Evolutionary conservation across 2,113 vertebrate genomes (phyloP).

Genomic region (human): GRCh38 chr2:102009501-102010000

Average conservation of each 20-base stretch:
- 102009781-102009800: constrained; percentile 87
- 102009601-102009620: constrained; percentile 79
- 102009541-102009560: constrained; percentile 57
- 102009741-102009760: constrained; percentile 78
- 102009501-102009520: background rate
- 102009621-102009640: constrained; percentile 89
- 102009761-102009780: constrained; percentile 86
- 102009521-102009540: background rate
- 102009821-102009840: constrained; percentile 81
- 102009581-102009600: constrained; percentile 74
- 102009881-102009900: background rate
- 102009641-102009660: constrained; percentile 81
- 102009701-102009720: constrained; percentile 77
- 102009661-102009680: constrained; percentile 54
- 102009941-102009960: background rate
- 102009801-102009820: constrained; percentile 90
- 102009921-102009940: no score
- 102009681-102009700: constrained; percentile 77
- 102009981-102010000: background rate
- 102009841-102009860: rapidly evolving
- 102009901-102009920: background rate
- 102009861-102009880: background rate
- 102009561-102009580: constrained; percentile 74
- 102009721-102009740: constrained; percentile 53
- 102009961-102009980: background rate